Conservation (phyloP, 2,888 invertebrate genomes). For the Sepiola atlantica region DNA sequence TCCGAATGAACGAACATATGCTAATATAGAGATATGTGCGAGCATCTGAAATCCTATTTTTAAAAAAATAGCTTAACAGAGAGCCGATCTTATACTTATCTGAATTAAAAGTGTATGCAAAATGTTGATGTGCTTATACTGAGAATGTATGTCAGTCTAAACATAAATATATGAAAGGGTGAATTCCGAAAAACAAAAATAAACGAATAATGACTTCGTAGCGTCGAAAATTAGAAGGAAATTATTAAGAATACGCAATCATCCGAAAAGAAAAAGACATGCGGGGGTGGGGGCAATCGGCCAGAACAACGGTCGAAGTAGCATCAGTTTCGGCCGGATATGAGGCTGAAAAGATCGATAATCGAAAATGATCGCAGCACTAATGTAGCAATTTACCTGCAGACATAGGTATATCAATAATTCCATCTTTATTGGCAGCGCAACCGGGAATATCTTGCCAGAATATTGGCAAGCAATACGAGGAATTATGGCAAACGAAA, state of each 20-base stretch:
- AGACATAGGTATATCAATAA: not conserved
- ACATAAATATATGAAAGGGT: too few relatives aligned
- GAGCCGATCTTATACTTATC: too few relatives aligned
- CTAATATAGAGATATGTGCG: too few relatives aligned
- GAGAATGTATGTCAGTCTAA: too few relatives aligned
- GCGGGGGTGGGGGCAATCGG: not conserved
- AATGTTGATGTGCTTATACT: too few relatives aligned
- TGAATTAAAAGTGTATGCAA: too few relatives aligned
- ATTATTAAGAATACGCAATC: too few relatives aligned
- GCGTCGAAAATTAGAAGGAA: not conserved
- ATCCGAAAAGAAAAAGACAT: not conserved
- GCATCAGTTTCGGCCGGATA: not conserved
- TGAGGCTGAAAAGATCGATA: not conserved
- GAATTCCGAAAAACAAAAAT: not conserved
- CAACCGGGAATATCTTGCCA: not conserved
- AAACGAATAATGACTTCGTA: not conserved
- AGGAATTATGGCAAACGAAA: not conserved
- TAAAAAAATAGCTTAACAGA: too few relatives aligned
- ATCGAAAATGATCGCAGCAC: not conserved
- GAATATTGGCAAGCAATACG: not conserved
- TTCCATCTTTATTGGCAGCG: not conserved
- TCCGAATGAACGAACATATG: too few relatives aligned
- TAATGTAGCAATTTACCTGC: not conserved
- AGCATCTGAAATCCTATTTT: too few relatives aligned
- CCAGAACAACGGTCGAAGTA: not conserved